Percentiles rank a stretch among this genome's conserved stretches.
phyloP scores from a whole-genome alignment of 2,113 vertebrate species.

The Sapayoa aenigma region DNA sequence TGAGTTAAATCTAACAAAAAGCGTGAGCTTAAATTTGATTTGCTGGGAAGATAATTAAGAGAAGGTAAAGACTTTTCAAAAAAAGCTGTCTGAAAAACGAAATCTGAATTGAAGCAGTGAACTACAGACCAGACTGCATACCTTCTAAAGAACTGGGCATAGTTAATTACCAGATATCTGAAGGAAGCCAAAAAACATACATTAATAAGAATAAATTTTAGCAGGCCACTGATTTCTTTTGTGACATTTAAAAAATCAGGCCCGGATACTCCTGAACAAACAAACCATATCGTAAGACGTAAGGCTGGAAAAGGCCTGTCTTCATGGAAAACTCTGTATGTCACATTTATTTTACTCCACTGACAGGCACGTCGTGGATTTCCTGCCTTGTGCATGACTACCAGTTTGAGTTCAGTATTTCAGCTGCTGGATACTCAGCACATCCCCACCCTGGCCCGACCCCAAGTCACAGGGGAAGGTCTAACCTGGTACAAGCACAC shows the following conservation, averaged over 20 bases:
- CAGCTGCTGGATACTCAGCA: not conserved
- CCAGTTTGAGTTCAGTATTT: not conserved
- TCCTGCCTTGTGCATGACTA: not conserved
- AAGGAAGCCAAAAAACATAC: not conserved
- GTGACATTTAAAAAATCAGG: not conserved
- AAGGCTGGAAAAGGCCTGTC: not conserved
- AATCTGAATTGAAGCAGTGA: not conserved
- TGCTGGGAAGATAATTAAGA: slow-evolving; percentile 22
- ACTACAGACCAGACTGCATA: not conserved
- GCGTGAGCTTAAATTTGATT: not conserved
- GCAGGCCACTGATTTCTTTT: not conserved
- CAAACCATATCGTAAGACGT: not conserved
- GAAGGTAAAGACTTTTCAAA: not conserved
- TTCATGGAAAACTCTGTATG: not conserved
- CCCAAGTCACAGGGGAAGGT: not conserved
- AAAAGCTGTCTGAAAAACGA: not conserved
- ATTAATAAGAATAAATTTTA: not conserved
- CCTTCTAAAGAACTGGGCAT: not conserved
- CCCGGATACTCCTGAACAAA: not conserved
- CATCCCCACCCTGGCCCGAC: not conserved
- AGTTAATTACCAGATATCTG: not conserved
- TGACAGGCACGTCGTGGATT: not conserved
- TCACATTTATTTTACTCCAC: not conserved
- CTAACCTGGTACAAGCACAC: slow-evolving; percentile 80
- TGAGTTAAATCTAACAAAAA: slow-evolving; percentile 52